Evolutionary conservation across 2,888 invertebrate species (phyloP).

Genomic region (Trachelus iudaicus): DNA sequence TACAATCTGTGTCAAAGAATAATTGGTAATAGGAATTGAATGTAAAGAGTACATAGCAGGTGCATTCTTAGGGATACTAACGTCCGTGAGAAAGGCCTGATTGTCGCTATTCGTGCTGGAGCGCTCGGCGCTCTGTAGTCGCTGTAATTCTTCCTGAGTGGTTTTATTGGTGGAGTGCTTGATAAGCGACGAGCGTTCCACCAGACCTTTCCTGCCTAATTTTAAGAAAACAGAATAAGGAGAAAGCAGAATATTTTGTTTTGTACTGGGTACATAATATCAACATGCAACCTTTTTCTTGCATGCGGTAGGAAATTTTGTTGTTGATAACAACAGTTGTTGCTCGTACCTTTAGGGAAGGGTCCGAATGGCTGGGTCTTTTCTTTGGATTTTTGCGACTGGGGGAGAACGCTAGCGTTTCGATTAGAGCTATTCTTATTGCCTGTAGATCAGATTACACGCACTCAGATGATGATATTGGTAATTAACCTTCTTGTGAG

Average conservation of each 20-base stretch:
- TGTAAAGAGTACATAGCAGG: background rate
- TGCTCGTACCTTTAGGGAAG: slow-evolving; percentile 76
- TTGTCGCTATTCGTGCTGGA: slow-evolving; percentile 88
- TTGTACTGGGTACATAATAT: background rate
- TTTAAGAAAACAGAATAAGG: background rate
- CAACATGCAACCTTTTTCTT: background rate
- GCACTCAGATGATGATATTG: background rate
- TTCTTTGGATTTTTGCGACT: slow-evolving; percentile 66
- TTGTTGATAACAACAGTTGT: background rate
- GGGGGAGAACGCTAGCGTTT: slow-evolving; percentile 61
- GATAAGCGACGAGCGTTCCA: slow-evolving; percentile 90
- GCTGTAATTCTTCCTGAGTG: slow-evolving; percentile 75
- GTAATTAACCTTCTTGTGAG: background rate
- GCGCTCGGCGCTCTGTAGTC: slow-evolving; percentile 76
- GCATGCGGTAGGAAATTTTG: background rate
- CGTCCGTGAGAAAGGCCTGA: slow-evolving; percentile 93
- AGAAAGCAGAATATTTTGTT: background rate
- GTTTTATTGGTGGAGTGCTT: slow-evolving; percentile 80
- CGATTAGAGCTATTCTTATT: slow-evolving; percentile 62
- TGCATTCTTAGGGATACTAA: slow-evolving; percentile 60
- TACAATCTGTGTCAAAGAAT: slow-evolving; percentile 70
- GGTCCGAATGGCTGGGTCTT: slow-evolving; percentile 76
- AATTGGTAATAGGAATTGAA: background rate
- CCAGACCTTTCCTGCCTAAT: slow-evolving; percentile 77
- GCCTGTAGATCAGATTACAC: slow-evolving; percentile 42